A percentile compares a stretch with the other conserved stretches of the same genome.
These are phyloP conservation scores for Nesogale talazaci DNA, from an alignment of 2,113 vertebrate species.

Conservation along the genomic window DNA sequence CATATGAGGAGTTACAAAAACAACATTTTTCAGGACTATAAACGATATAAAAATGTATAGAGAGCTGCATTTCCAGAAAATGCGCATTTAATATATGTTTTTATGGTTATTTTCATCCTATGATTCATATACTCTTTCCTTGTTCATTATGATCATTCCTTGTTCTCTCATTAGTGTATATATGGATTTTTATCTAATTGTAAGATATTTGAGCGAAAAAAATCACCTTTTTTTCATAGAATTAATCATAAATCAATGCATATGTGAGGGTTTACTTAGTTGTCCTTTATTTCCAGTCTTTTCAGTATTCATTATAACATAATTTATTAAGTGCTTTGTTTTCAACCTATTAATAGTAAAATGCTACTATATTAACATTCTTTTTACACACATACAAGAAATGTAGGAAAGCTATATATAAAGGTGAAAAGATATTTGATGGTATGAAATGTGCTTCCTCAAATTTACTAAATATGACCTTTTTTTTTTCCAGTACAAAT, in stretches of 20 bases:
- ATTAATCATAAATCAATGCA: background rate
- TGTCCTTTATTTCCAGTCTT: background rate
- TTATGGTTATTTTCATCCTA: background rate
- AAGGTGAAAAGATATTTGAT: background rate
- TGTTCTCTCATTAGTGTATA: background rate
- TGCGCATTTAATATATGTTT: background rate
- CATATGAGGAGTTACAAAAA: background rate
- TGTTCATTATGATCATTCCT: background rate
- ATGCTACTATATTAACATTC: background rate
- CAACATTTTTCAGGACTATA: background rate
- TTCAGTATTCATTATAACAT: background rate
- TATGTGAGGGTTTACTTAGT: background rate
- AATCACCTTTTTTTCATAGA: background rate
- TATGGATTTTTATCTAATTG: background rate
- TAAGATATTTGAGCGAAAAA: background rate
- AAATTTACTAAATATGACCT: background rate
- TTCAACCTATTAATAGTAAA: constrained; percentile 6
- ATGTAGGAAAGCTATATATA: background rate
- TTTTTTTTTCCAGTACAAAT: background rate
- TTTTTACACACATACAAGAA: background rate
- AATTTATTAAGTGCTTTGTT: background rate
- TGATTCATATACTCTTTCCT: background rate
- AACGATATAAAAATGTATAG: background rate
- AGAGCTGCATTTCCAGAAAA: background rate
- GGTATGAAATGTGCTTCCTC: background rate